Evolutionary conservation across 2,113 vertebrate species (phyloP).

Genomic region (Zosterops japonicus): DNA sequence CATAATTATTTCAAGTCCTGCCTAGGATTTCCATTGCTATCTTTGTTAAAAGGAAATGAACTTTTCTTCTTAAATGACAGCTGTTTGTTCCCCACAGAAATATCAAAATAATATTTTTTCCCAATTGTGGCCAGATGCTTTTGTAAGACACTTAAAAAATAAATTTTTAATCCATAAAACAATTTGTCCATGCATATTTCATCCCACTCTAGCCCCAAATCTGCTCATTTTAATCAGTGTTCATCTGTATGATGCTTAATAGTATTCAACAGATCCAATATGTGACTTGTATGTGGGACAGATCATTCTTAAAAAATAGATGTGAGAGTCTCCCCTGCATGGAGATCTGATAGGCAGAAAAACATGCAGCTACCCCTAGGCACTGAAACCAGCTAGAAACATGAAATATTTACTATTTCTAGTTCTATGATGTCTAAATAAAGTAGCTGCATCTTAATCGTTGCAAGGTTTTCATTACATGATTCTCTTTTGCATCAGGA

Average conservation of each 20-base stretch:
- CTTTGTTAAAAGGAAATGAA: neutral
- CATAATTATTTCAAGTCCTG: neutral
- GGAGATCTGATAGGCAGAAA: neutral
- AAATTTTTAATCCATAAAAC: conserved; percentile 52
- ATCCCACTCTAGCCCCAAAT: conserved; percentile 35
- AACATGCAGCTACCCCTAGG: neutral
- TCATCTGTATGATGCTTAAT: neutral
- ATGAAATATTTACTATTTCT: neutral
- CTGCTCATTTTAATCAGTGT: conserved; percentile 57
- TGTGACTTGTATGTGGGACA: conserved; percentile 22
- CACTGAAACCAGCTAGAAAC: neutral
- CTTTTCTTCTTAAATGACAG: neutral
- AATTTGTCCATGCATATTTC: conserved; percentile 31
- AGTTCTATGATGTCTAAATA: neutral
- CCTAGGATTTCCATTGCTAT: neutral
- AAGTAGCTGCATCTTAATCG: neutral
- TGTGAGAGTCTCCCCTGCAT: neutral
- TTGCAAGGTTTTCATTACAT: neutral
- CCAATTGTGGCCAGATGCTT: conserved; percentile 40
- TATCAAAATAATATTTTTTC: neutral
- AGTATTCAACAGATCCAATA: neutral
- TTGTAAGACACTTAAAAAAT: conserved; percentile 33
- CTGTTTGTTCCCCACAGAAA: neutral
- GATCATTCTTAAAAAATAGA: neutral
- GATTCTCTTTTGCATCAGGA: neutral